Conservation (phyloP, 1,140 invertebrate species). For the Pollicipes pollicipes region DNA sequence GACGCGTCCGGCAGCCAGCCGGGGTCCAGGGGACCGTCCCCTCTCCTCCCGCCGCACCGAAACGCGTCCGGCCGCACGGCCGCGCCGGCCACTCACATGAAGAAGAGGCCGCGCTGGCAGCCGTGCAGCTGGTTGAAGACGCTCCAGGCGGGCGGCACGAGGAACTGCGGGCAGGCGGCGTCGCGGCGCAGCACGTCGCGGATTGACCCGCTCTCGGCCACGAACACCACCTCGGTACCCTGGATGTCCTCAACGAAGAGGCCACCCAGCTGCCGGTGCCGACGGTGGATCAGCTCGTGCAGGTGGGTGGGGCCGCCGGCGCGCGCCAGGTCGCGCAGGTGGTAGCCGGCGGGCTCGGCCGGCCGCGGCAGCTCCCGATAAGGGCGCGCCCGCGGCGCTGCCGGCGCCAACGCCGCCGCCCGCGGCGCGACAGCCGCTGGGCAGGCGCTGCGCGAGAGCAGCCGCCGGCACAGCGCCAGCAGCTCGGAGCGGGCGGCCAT, state of each 20-base stretch:
- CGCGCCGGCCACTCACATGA: constrained; percentile 44
- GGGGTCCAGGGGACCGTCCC: neutral
- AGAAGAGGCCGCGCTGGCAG: constrained; percentile 57
- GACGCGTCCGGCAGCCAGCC: too few species aligned
- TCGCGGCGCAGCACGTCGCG: constrained; percentile 50
- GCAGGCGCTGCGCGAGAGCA: neutral
- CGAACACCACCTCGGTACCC: constrained; percentile 45
- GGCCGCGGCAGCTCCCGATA: neutral
- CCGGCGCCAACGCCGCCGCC: neutral
- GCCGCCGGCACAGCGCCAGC: neutral
- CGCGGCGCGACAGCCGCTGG: too few species aligned
- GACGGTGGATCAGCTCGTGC: neutral
- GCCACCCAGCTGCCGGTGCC: constrained; percentile 50
- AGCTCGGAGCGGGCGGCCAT: neutral
- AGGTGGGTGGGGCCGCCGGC: neutral
- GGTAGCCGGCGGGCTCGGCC: neutral
- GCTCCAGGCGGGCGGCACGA: constrained; percentile 62
- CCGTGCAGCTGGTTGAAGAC: constrained; percentile 52
- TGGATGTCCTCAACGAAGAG: constrained; percentile 53
- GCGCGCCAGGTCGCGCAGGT: neutral
- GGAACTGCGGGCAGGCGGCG: constrained; percentile 55
- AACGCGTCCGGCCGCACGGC: too few species aligned
- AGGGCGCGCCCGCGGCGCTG: neutral
- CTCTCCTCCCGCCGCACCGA: too few species aligned
- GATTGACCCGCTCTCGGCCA: constrained; percentile 47